Base-by-base conservation (phyloP, 2,888 invertebrate genomes). In the Cryptocheilus praepositus region DNA sequence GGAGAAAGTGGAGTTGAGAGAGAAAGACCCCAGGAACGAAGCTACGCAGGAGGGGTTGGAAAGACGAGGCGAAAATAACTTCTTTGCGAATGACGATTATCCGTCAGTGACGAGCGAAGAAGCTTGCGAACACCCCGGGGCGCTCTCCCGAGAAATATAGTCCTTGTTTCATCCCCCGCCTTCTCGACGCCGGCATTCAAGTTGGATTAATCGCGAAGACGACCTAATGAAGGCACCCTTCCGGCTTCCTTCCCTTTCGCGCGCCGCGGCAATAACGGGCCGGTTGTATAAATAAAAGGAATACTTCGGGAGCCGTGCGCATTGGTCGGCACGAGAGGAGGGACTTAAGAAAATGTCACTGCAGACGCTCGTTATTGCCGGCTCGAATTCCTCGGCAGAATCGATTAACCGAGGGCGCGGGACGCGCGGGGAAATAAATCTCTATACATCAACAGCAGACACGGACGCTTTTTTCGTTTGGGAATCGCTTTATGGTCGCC, bases 131-230 rank as follows among this genome's bases (percentile, higher is more conserved):
- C 77, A 69, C 65, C 63, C 46, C 16, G 36, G 36, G 70, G 63
- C 64, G 45, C 53, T 68, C 67, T 64, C 54, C 28, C 58, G 28
- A 53, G 46, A 55, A 64, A 63, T 59, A 43, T 52, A 49, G 56
- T 60, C 49, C 66, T 67, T 69, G 68, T 70, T 61, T 62, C 70
- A 56, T 57, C 67, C 73, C 49, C 64, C 67, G 8, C 8, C 36
- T 1, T 11, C 13, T 36, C 36, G 71, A 53, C 65, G 46, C 7
- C 22, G 70, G 46, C 68, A 79, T 84, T 83, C 78, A 70, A 64
- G 71, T 70, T 51, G 79, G 80, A 84, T 83, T 84, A 82, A 83
- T 82, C 73, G 73, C 76, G 80, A 82, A 79, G 76, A 71, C 77
- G 75, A 72, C 67, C 75, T 82, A 82, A 84, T 73, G 83, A 83